Base-by-base conservation (phyloP, 2,888 invertebrate genomes). In the Volucella bombylans region DNA sequence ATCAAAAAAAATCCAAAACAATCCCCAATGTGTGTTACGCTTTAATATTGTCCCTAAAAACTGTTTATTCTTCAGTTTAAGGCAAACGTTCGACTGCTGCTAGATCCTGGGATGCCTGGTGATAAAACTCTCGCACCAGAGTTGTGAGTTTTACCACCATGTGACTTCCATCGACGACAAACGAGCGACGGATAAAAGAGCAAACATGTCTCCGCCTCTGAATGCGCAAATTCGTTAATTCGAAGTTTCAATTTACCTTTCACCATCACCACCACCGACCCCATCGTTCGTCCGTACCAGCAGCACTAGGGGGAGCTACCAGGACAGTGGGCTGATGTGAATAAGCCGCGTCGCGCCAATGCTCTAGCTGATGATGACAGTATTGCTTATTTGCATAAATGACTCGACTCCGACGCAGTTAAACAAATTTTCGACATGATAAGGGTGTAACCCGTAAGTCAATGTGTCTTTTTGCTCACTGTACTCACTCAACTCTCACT, bases 381-480 rank as follows among this genome's bases (percentile, higher is more conserved):
- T 73, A 81, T 76, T 55, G 81, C 81, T 85, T 85, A 86, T 86
- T 86, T 86, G 86, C 86, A 86, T 86, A 86, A 86, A 86, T 82
- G 86, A 86, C 77, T 82, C 82, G 82, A 69, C 86, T 83, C 76
- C 65, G 76, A 82, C 81, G 78, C 80, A 86, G 83, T 83, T 86
- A 74, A 83, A 86, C 86, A 86, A 86, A 86, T 86, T 85, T 81
- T 57, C 78, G 59, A 86, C 86, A 86, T 81, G 86, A 85, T 86
- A 86, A 86, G 86, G 86, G 86, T 86, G 86, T 86, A 86, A 86
- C 86, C 78, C 86, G 78, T 86, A 86, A 86, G 82, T 86, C 86
- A 86, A 86, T 86, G 31, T 31, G 82, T 85, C 72, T 76, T 85
- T 67, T 72, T 74, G 41, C 67, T 64, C 65, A 68, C 64, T 69